Conservation (phyloP, 2,113 vertebrate genomes). For the Hippocampus barbouri region DNA sequence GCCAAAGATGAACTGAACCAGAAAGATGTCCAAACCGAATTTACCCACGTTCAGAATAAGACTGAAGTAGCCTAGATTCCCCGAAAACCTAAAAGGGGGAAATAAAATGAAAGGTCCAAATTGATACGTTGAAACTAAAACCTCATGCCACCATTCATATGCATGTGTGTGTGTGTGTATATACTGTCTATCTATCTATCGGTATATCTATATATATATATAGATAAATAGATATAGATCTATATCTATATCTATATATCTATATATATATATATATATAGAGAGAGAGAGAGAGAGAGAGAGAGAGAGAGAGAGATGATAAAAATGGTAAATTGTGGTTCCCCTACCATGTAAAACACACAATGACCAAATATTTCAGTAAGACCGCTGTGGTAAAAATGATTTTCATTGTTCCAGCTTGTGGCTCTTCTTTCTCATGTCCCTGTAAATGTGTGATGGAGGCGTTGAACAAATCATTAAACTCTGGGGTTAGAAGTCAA, state of each 20-base stretch:
- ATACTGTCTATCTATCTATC: no score
- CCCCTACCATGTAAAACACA: conserved; percentile 54
- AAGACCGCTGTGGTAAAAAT: conserved; percentile 49
- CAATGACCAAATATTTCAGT: conserved; percentile 48
- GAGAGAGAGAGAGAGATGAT: no score
- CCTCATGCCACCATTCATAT: no score
- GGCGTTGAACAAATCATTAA: background rate
- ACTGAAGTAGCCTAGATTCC: conserved; percentile 52
- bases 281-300: no score
- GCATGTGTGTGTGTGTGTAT: no score
- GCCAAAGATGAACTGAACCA: conserved; percentile 50
- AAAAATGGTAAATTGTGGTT: background rate
- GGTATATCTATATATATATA: no score
- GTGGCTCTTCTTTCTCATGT: conserved; percentile 7
- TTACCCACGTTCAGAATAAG: conserved; percentile 52
- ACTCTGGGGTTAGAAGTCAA: background rate
- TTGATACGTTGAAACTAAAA: background rate
- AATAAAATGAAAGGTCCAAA: background rate
- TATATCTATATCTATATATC: no score
- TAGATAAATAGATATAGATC: no score
- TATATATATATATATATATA: no score
- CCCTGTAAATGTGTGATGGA: conserved; percentile 13
- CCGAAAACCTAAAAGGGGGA: conserved; percentile 56
- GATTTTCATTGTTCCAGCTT: conserved; percentile 29
- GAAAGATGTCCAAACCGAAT: conserved; percentile 44